Base-by-base conservation (phyloP, 1,140 invertebrate genomes). In the Mesaphorura yosii region DNA sequence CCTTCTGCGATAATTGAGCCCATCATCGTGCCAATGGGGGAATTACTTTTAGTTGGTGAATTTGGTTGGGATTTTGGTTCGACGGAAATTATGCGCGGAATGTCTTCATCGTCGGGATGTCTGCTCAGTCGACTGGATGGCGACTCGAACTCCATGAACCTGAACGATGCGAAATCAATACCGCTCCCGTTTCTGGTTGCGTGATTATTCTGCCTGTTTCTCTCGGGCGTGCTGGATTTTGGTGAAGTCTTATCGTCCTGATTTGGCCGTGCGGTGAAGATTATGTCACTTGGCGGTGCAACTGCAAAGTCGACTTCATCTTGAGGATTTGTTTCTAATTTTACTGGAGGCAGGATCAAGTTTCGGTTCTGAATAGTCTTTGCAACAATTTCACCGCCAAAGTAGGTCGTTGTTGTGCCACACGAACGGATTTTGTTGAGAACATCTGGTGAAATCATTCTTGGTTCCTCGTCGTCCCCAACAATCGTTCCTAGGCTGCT, bases 361-460 rank as follows among this genome's bases (percentile, higher is more conserved):
- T 77, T 68, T 7, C 78, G 78, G 1, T 78, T 77, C 48, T 74
- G 74, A 65, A 77, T 77, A 15, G 75, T 78, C 58, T 82, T 78
- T 7, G 66, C 53, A 6, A 88, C 73, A 14, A 88, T 80, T 65
- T 82, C 79, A 2, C 85, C 85, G 0, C 86, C 86, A 60, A 87
- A 88, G 65, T 88, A 90, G 3, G 86, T 89, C 1, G 88, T 77
- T 4, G 84, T 84, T 0, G 84, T 86, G 4, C 86, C 87, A 63
- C 79, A 84, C 64, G 86, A 85, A 40, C 86, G 74, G 59, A 90
- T 88, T 70, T 86, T 87, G 57, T 82, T 78, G 34, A 90, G 67
- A n/a, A 88, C 81, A 64, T 88, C 86, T 53, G 65, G 60, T 1
- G 69, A 78, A 1, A 85, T 80, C 10, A 19, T 31, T 51, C 57